Evolutionary conservation across 64 coral and sea anemone species (phyloP).

Genomic region (Montipora sp.): DNA sequence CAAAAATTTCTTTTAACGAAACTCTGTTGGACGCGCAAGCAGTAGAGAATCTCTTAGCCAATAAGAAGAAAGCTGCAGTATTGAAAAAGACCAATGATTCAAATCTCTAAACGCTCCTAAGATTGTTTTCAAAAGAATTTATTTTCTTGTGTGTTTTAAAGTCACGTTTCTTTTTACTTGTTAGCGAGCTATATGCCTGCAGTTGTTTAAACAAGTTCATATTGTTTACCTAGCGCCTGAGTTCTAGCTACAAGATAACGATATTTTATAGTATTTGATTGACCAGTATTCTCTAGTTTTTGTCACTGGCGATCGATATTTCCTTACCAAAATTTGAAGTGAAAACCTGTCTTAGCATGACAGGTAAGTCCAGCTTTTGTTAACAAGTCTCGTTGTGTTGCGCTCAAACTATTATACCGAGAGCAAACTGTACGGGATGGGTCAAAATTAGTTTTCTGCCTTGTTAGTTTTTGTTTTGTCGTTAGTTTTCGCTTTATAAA

Average conservation of each 20-base stretch:
- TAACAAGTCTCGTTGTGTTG: background rate
- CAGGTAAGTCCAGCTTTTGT: background rate
- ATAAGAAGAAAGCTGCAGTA: no score
- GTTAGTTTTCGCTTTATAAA: background rate
- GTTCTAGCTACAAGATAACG: conserved; percentile 13
- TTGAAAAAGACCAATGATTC: no score
- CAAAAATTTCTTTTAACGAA: no score
- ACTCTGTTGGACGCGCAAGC: no score
- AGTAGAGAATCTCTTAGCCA: no score
- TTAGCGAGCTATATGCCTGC: background rate
- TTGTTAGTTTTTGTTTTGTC: background rate
- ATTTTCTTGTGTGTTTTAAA: no score
- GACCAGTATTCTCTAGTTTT: background rate
- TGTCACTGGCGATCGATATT: background rate
- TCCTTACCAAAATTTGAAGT: background rate
- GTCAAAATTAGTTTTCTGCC: background rate
- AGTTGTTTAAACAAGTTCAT: conserved; percentile 36
- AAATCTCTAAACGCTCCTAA: no score
- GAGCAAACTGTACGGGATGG: no score
- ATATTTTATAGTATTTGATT: background rate
- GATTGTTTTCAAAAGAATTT: no score
- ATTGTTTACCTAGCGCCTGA: conserved; percentile 35
- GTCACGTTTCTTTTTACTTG: no score
- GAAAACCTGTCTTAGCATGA: background rate
- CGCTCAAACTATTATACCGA: background rate